Base-by-base conservation (phyloP, 2,797 vertebrate species). In the Danio albolineatus region DNA sequence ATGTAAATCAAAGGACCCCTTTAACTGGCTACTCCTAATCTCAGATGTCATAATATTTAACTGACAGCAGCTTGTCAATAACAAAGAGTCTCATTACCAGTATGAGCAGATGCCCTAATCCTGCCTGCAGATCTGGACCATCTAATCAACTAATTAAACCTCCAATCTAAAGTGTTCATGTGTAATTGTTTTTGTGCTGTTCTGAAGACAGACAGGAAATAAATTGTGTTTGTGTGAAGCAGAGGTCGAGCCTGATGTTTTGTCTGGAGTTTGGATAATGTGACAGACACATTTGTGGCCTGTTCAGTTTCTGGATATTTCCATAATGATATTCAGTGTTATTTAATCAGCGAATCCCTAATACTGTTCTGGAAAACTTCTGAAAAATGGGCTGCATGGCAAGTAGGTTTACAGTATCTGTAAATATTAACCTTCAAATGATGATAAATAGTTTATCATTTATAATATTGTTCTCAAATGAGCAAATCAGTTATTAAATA, bases 211-310 rank as follows among this genome's bases (percentile, higher is more conserved):
- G 19, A 12, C 12, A 21, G 6, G 28, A 10, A 56, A n/a, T 53
- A 62, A 56, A 65, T 28, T 28, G 3, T 28, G 54, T 36, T 38
- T 39, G 17, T 53, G 16, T 16, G 38, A 54, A 73, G 57, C 41
- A 64, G 5, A 2, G 39, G 16, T 57, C 19, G 38, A 28, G 49
- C 44, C 43, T 78, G 62, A 72, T 78, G 79, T 41, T 9, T 56
- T 10, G 5, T 17, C 43, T 10, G 13, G 28, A 73, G 21, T 44
- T 51, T 71, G 19, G 48, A 21, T 39, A 36, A 73, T 70, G 70
- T 17, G 17, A 76, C 12, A 51, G 5, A 72, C 60, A 7, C 70
- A 86, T 85, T 83, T 80, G 82, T 39, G 79, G 74, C 62, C 64
- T 65, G 69, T 49, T 17, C 1, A 6, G 5, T 21, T 59, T 66